Percentiles rank a stretch among this genome's conserved stretches.
Evolutionary conservation across 2,113 vertebrate species (phyloP).

Genomic region (Myiagra hebetior): DNA sequence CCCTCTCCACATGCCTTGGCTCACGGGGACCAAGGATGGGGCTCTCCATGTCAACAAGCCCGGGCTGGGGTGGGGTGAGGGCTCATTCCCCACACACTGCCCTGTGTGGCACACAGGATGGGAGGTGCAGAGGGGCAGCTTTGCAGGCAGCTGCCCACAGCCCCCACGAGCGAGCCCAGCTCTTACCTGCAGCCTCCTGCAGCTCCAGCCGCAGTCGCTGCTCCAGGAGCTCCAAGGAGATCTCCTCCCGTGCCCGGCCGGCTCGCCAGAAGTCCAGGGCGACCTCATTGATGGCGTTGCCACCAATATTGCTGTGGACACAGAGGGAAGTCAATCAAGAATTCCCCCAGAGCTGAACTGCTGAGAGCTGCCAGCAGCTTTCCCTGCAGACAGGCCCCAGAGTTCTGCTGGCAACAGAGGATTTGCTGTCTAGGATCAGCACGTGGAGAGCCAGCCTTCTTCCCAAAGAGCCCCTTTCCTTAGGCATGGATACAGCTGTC

Average conservation of each 20-base stretch:
- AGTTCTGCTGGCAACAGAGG: accelerated
- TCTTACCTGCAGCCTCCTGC: conserved; percentile 76
- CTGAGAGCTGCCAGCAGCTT: not conserved
- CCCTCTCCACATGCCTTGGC: not conserved
- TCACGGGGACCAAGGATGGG: not conserved
- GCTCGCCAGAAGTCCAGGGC: conserved; percentile 88
- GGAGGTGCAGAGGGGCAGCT: not conserved
- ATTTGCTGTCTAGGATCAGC: not conserved
- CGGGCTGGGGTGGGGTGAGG: accelerated
- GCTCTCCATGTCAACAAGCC: accelerated
- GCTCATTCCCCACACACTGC: accelerated
- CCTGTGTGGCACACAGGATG: accelerated
- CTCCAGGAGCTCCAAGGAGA: conserved; percentile 86
- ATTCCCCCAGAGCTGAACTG: not conserved
- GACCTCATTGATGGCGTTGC: conserved; percentile 84
- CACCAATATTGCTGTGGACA: conserved; percentile 84
- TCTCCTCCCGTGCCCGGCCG: conserved; percentile 85
- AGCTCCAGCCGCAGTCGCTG: conserved; percentile 79
- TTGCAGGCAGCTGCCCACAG: not conserved
- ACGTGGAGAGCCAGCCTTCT: not conserved
- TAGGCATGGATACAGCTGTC: not conserved
- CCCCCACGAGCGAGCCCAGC: accelerated
- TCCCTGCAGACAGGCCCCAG: not conserved
- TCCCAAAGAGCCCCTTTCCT: not conserved
- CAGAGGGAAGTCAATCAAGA: not conserved